Evolutionary conservation across 2,888 invertebrate species (phyloP).

Genomic region (Ptilodon capucinus): DNA sequence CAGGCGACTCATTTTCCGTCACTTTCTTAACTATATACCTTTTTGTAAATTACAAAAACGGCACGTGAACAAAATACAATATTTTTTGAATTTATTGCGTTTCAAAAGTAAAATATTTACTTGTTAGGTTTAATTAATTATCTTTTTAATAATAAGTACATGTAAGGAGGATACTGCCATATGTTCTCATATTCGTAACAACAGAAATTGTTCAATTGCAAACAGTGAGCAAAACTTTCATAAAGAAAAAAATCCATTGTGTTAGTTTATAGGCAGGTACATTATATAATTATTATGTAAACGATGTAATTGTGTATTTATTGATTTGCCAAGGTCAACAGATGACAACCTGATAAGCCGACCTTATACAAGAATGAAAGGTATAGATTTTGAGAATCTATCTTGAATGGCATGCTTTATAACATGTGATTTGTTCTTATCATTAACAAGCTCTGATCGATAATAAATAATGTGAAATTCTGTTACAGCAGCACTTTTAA

Average conservation of each 20-base stretch:
- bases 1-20: slow-evolving; percentile 14
- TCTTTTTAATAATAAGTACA: neutral
- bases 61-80: neutral
- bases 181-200: neutral
- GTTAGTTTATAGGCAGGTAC: neutral
- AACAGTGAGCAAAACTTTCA: neutral
- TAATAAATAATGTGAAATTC: neutral
- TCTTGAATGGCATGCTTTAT: slow-evolving; percentile 30
- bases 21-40: neutral
- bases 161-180: neutral
- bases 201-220: neutral
- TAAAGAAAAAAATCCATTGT: neutral
- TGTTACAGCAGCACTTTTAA: neutral
- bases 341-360: slow-evolving; percentile 44
- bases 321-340: slow-evolving; percentile 45
- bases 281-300: neutral
- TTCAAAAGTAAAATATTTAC: neutral
- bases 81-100: neutral
- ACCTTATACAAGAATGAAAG: slow-evolving; percentile 62
- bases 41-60: neutral
- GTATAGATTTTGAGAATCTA: slow-evolving; percentile 39
- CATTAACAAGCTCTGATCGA: slow-evolving; percentile 5
- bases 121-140: neutral
- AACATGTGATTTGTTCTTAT: slow-evolving; percentile 10
- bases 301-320: slow-evolving; percentile 39